Evolutionary conservation across 1,140 invertebrate genomes (phyloP), one percentile per base, ranked within the genome.

Genomic region (Neotoxoptera formosana): DNA sequence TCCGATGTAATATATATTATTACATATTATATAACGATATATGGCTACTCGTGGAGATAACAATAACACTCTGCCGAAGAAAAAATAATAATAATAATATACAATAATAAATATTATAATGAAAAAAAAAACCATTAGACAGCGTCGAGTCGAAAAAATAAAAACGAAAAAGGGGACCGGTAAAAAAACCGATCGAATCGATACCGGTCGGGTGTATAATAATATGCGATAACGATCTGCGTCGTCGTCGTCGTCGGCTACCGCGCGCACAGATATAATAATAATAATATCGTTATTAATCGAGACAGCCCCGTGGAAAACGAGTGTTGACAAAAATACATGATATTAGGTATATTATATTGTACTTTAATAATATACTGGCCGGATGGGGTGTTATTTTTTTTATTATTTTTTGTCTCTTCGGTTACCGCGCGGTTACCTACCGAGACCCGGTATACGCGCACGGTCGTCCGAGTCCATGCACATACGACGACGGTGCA

Each of bases 231-330:
- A 83, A 83, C 41, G 41, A 84, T 84, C 83, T 84, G 7, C 2
- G 4, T 30, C 25, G 84, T 47, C 2, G 4, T 30, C 25, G 84
- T 47, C 84, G 45, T 25, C 60, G 60, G 41, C 45, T 30, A 25
- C 41, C 30, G 30, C 45, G 30, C 45, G 45, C 11, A 17, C 84
- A 11, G 84, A 87, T 7, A 47, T 87, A 87, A 87, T 48, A n/a
- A n/a, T 87, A 87, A 87, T 87, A 47, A 87, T 48, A n/a, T 76
- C n/a, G 30, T n/a, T 76, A n/a, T 87, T 47, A 47, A 47, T 47
- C 45, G 84, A 20, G n/a, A n/a, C 60, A n/a, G n/a, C 2, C 60
- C 9, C 9, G 30, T n/a, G 60, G 30, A 76, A n/a, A 76, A 76
- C n/a, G 14, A 30, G n/a, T 6, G 30, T n/a, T 76, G 60, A n/a